phyloP scores from a whole-genome alignment of 2,888 invertebrate genomes.

The Clusia tigrina region DNA sequence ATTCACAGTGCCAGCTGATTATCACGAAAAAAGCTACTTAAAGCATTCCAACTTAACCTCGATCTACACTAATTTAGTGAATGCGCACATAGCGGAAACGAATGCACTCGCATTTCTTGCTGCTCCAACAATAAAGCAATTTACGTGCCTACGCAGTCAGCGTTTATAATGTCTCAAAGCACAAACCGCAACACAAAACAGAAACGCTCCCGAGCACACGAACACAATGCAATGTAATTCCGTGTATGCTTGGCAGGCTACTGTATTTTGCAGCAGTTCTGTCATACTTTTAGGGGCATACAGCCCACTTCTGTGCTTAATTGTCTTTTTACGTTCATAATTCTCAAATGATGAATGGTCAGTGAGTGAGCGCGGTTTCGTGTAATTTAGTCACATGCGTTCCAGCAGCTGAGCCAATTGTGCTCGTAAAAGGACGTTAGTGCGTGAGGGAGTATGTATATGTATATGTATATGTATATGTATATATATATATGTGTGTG shows the following conservation, averaged over 20 bases:
- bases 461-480: background rate
- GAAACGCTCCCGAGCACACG: background rate
- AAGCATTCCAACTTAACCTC: too few species aligned
- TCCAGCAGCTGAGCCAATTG: background rate
- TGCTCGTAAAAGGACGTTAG: background rate
- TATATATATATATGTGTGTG: background rate
- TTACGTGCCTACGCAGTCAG: too few species aligned
- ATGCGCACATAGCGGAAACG: too few species aligned
- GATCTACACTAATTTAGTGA: too few species aligned
- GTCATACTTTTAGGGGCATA: conserved; percentile 23
- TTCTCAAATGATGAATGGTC: conserved; percentile 30
- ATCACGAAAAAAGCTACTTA: too few species aligned
- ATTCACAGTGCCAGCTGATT: too few species aligned
- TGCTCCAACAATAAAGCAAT: too few species aligned
- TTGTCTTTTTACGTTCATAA: conserved; percentile 25
- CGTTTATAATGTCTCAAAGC: conserved; percentile 30
- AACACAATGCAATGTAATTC: background rate
- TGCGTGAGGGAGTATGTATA: background rate
- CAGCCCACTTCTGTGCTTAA: conserved; percentile 10
- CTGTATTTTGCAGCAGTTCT: background rate
- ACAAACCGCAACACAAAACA: background rate
- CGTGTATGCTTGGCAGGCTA: background rate
- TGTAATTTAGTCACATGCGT: background rate
- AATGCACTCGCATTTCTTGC: too few species aligned
- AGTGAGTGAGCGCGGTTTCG: background rate